These are phyloP conservation scores for Globodera rostochiensis DNA, from an alignment of 1,140 invertebrate species.

Conservation along the genomic window DNA sequence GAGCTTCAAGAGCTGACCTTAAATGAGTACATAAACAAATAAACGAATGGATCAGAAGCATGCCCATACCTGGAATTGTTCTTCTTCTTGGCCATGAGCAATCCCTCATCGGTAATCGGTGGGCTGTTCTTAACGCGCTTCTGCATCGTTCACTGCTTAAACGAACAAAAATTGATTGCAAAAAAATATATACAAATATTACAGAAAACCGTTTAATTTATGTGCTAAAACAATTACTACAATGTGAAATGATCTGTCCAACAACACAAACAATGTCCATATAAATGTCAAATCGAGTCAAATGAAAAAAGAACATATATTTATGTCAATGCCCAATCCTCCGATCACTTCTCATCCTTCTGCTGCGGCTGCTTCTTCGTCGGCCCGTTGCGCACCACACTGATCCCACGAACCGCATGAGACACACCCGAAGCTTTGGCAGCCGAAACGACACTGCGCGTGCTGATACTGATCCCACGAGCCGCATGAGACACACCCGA, in stretches of 20 bases:
- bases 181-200: too few relatives aligned
- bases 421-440: slow-evolving; percentile 20
- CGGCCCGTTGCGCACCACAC: background rate
- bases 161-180: background rate
- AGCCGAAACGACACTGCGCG: background rate
- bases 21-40: background rate
- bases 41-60: background rate
- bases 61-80: slow-evolving; percentile 19
- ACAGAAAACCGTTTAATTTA: too few relatives aligned
- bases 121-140: background rate
- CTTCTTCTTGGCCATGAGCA: slow-evolving; percentile 12
- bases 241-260: background rate
- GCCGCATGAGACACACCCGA: slow-evolving; percentile 24
- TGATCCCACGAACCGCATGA: slow-evolving; percentile 29
- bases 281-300: background rate
- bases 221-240: too few relatives aligned
- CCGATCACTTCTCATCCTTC: background rate
- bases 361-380: background rate
- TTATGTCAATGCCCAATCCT: background rate
- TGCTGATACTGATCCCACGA: background rate
- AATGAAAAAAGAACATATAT: background rate
- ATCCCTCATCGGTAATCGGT: background rate
- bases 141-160: background rate
- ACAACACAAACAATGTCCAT: background rate
- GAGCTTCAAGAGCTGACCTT: slow-evolving; percentile 24